These are phyloP conservation scores for Hirtodrosophila trivittata DNA, from an alignment of 2,888 invertebrate species.

Conservation along the genomic window DNA sequence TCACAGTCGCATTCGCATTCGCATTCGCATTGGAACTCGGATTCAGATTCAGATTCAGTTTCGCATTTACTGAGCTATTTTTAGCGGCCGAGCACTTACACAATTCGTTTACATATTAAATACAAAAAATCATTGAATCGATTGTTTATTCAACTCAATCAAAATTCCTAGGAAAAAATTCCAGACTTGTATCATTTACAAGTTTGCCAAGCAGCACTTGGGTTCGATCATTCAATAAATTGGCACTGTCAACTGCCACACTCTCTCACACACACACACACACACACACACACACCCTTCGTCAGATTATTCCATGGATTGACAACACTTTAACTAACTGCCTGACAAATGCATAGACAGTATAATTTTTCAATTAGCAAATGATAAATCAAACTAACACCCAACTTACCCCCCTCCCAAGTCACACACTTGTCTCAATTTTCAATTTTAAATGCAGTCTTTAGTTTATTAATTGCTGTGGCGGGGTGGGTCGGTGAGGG, in stretches of 20 bases:
- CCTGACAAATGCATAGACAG: conserved; percentile 69
- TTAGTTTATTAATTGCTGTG: conserved; percentile 64
- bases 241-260: conserved; percentile 58
- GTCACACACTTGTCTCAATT: conserved; percentile 41
- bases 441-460: conserved; percentile 64
- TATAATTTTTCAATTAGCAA: conserved; percentile 80
- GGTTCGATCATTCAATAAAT: conserved; percentile 70
- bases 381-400: conserved; percentile 79
- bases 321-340: conserved; percentile 73
- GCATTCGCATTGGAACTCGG: conserved; percentile 6
- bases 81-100: conserved; percentile 62
- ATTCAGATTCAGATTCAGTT: conserved; percentile 4
- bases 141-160: conserved; percentile 76
- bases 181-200: conserved; percentile 67
- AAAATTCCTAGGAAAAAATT: conserved; percentile 77
- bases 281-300: conserved; percentile 1
- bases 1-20: conserved; percentile 27
- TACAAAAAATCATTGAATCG: conserved; percentile 48
- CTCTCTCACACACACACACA: conserved; percentile 1
- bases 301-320: conserved; percentile 24
- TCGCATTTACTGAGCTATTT: conserved; percentile 56
- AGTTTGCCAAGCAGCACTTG: conserved; percentile 41
- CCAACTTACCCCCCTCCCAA: conserved; percentile 26
- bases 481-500: neutral
- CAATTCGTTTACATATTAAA: conserved; percentile 74